These are phyloP conservation scores for Gallinago media DNA, from an alignment of 2,113 vertebrate genomes.

Conservation along the genomic window DNA sequence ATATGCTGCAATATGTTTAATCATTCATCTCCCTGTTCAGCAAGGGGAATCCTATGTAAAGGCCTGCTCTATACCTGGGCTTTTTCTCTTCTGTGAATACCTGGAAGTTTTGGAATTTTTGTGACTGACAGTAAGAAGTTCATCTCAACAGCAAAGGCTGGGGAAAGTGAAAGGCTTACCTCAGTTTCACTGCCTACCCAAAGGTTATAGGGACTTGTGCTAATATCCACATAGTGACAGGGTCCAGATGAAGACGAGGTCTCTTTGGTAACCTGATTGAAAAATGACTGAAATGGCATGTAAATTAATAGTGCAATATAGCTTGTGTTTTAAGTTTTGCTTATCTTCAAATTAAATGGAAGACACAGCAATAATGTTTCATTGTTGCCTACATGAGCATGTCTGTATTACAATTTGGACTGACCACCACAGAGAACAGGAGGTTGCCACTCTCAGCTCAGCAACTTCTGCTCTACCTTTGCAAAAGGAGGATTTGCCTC, in stretches of 20 bases:
- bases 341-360: background rate
- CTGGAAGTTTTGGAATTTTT: background rate
- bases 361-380: background rate
- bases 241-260: background rate
- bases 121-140: background rate
- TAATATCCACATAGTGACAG: background rate
- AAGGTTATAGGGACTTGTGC: background rate
- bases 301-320: background rate
- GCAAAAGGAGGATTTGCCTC: background rate
- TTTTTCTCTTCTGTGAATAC: background rate
- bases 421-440: background rate
- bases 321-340: background rate
- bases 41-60: background rate
- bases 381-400: background rate
- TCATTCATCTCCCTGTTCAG: background rate
- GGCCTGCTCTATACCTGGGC: background rate
- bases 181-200: background rate
- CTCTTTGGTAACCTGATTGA: background rate
- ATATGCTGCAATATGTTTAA: conserved; percentile 15
- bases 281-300: background rate
- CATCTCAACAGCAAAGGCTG: background rate
- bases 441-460: background rate
- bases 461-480: background rate
- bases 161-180: background rate
- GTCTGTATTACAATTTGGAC: background rate